Evolutionary conservation across 1,140 invertebrate genomes (phyloP).

Genomic region (Apolygus lucorum): DNA sequence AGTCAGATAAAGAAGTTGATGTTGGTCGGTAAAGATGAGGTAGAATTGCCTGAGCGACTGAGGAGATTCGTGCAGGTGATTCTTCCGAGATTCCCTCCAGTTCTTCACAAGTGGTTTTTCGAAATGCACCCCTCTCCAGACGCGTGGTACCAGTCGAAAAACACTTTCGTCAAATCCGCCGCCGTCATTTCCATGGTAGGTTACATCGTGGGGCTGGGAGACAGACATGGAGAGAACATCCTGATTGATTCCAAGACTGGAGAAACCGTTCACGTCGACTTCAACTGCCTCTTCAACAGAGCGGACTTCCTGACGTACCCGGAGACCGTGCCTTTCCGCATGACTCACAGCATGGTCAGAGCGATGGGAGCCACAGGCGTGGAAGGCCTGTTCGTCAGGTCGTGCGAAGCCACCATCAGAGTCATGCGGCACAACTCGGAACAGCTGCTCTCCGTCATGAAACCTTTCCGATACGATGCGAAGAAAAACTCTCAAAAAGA

Average conservation of each 20-base stretch:
- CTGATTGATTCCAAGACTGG: conserved; percentile 83
- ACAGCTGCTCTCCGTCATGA: conserved; percentile 81
- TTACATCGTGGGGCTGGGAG: conserved; percentile 89
- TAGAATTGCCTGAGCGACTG: conserved; percentile 20
- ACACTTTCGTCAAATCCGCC: conserved; percentile 77
- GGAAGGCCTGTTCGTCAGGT: conserved; percentile 82
- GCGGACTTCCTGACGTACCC: conserved; percentile 74
- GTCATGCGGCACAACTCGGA: conserved; percentile 73
- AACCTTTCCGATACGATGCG: conserved; percentile 93
- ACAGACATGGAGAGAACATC: conserved; percentile 97
- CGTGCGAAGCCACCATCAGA: conserved; percentile 82
- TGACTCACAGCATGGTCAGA: conserved; percentile 94
- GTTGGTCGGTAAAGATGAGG: background rate
- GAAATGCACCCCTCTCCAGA: conserved; percentile 81
- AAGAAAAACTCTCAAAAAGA: conserved; percentile 61
- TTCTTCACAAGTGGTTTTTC: conserved; percentile 87
- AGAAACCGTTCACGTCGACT: conserved; percentile 94
- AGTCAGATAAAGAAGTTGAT: conserved; percentile 24
- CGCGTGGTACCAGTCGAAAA: conserved; percentile 62
- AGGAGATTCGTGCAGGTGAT: conserved; percentile 59
- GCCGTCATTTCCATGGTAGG: conserved; percentile 99
- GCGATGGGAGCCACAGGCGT: conserved; percentile 89
- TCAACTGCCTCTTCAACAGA: conserved; percentile 94
- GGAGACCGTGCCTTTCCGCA: conserved; percentile 88
- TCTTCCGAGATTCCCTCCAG: conserved; percentile 66